Evolutionary conservation across 1,140 invertebrate genomes (phyloP), one percentile per base, ranked within the genome.

Genomic region (Eurosta solidaginis): DNA sequence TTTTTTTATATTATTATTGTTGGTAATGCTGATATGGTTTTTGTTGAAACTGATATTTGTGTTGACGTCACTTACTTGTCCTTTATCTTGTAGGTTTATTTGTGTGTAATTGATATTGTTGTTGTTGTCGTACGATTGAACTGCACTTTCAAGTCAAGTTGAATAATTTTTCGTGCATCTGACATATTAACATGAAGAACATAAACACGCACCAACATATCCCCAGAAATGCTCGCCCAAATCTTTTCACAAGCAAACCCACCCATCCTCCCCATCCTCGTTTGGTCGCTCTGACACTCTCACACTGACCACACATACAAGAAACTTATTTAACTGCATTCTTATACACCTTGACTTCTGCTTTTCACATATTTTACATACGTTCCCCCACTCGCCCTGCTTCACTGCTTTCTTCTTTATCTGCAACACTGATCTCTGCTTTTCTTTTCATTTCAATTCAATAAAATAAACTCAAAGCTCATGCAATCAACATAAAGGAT

Each of bases 401-500:
- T 27, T 36, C 17, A n/a, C 20, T 12, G n/a, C 63, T 29, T 73
- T 44, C 33, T 14, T 0, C 63, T 3, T n/a, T 50, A 50, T 75
- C 42, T 27, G n/a, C 42, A 14, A 9, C n/a, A 20, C 59, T 68
- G 59, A 68, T 68, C 74, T 75, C 47, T 50, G 29, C 59, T 68
- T 75, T 75, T 75, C 74, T 40, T 68, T 68, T 68, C 59, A 68
- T 68, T 68, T 68, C 59, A 40, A 33, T 85, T 85, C 85, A 85
- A 85, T 85, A 85, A 85, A 85, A 85, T 85, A 85, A 85, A 85
- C 84, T 80, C 83, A 84, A n/a, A 68, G 59, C 83, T 84, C 84
- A 85, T 85, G 84, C 85, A 85, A 85, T 85, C 84, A 85, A 85
- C 84, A 85, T 85, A 85, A 85, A 85, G 84, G 84, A 85, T 85